Evolutionary conservation across 2,113 vertebrate species (phyloP).

Genomic region (Ptyas mucosa): DNA sequence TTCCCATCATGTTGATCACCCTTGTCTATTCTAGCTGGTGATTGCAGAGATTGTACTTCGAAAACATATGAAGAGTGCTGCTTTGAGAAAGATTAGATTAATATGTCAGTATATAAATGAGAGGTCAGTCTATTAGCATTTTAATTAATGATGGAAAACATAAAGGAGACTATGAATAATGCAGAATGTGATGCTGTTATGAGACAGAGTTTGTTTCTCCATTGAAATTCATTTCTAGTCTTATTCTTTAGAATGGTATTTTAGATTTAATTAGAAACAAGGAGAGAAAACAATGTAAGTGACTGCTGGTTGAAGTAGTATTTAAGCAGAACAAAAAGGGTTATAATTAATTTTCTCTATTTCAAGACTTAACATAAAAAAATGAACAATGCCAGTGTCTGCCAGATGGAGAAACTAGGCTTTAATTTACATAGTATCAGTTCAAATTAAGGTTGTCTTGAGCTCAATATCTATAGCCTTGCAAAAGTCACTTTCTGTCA

Average conservation of each 20-base stretch:
- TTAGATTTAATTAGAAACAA: neutral
- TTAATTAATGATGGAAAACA: neutral
- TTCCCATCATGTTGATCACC: neutral
- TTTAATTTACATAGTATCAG: neutral
- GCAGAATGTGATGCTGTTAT: neutral
- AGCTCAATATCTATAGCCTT: neutral
- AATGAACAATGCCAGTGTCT: neutral
- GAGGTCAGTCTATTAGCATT: accelerated
- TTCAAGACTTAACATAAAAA: neutral
- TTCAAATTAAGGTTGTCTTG: neutral
- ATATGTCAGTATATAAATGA: neutral
- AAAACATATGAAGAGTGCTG: neutral
- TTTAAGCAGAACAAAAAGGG: neutral
- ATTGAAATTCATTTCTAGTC: neutral
- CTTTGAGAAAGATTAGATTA: neutral
- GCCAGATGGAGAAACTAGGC: neutral
- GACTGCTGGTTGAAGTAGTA: neutral
- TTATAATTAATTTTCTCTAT: neutral
- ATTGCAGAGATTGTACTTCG: neutral
- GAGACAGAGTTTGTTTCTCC: neutral
- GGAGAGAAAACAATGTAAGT: neutral
- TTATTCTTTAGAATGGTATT: neutral
- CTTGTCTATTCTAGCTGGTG: neutral
- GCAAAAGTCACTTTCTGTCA: neutral
- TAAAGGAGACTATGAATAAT: neutral